Conservation (phyloP, 2,888 invertebrate species). For the Agonopterix subpropinquella region DNA sequence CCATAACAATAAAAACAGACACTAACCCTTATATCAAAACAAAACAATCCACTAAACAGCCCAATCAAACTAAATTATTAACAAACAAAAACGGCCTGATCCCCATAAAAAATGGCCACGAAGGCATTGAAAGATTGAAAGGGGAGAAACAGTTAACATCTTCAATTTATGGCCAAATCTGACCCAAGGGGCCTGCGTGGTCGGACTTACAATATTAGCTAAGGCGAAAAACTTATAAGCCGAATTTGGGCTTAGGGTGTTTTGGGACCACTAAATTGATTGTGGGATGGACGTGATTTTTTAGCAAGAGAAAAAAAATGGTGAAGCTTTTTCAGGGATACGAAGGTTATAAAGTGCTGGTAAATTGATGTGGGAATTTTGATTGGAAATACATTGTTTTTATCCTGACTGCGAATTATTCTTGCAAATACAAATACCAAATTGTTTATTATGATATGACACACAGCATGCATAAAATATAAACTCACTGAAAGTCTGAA, state of each 20-base stretch:
- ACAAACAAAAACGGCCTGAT: constrained; percentile 26
- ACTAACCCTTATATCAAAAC: too few relatives aligned
- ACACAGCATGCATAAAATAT: too few relatives aligned
- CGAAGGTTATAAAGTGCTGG: background rate
- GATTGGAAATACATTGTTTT: too few relatives aligned
- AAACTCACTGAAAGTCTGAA: too few relatives aligned
- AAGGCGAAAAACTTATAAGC: constrained; percentile 60
- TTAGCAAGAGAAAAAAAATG: background rate
- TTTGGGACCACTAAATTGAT: constrained; percentile 30
- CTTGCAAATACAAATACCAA: too few relatives aligned
- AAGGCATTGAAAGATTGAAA: constrained; percentile 72
- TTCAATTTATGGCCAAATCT: constrained; percentile 70
- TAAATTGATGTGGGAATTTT: too few relatives aligned
- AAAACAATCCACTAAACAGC: too few relatives aligned
- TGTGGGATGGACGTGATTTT: constrained; percentile 23
- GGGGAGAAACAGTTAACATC: constrained; percentile 68
- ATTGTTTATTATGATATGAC: too few relatives aligned
- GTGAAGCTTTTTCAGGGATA: background rate
- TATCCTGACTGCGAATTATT: too few relatives aligned
- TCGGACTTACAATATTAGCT: constrained; percentile 69
- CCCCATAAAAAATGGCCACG: constrained; percentile 53
- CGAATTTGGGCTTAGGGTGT: constrained; percentile 18
- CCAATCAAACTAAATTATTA: constrained; percentile 36
- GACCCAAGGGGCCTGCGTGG: constrained; percentile 65
- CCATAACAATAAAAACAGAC: too few relatives aligned